Base-by-base conservation (phyloP, 2,888 invertebrate genomes). In the Ceraclea dissimilis region DNA sequence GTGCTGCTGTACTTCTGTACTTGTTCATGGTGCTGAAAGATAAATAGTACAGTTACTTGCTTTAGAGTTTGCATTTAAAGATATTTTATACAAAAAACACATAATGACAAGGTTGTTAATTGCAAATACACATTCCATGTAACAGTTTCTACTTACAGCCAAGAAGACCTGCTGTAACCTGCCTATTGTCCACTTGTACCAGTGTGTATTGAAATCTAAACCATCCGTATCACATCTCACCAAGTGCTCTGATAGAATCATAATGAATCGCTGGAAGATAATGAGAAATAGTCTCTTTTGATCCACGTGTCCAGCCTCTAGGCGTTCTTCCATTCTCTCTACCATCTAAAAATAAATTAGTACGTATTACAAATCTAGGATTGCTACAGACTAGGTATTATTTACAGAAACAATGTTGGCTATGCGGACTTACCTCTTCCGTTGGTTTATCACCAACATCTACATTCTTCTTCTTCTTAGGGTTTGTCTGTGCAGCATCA, bases 191-290 rank as follows among this genome's bases (percentile, higher is more conserved):
- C 94, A 95, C 66, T 87, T 85, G 77, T 95, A 98, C 95, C 96
- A 97, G 70, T 89, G 87, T 2, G 94, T 96, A 73, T 91, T 90
- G 67, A 90, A 92, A 74, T 95, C 93, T 61, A 87, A 82, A 13
- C 91, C 93, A 75, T 96, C 94, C 1, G 93, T 91, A 73, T 98
- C 97, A 70, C 91, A 91, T 58, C 90, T 80, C 53, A 93, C 91
- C 66, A 98, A 81, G 77, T 98, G 96, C 71, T 98, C 96, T 0
- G 95, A 94, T 63, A 99, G 78, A 65, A 96, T 92, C 90, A 97
- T 96, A 64, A 97, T 97, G 76, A 99, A 98, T 59, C 97, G 83
- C 80, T 97, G 96, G 75, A 97, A 97, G 66, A 97, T 93, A 70
- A 97, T 95, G 61, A 97, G 84, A 73, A 97, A 97, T 61, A 97